Evolutionary conservation across 2,797 vertebrate genomes (phyloP), one percentile per base, ranked within the genome.

Genomic region (Podargus strigoides): DNA sequence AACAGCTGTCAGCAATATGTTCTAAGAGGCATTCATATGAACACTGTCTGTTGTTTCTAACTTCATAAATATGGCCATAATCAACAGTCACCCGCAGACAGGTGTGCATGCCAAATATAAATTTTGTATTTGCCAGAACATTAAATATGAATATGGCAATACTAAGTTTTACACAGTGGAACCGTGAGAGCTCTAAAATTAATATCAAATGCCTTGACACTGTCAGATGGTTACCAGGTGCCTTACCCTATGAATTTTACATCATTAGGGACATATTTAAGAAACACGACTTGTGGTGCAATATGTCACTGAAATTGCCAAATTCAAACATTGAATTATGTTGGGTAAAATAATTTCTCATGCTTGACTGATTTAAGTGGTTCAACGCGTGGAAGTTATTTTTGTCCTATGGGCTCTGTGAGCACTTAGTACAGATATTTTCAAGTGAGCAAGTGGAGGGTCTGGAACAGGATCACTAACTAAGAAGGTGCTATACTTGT

Each of bases 1-100:
- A 94, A 92, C 96, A 97, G 87, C 95, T 97, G 95, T 78, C 91
- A 81, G 87, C 85, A 97, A 82, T 84, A 79, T 96, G 92, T 92
- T 97, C 62, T 53, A 56, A 92, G 75, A 90, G 62, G 7, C 12
- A 1, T 87, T 95, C 44, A 36, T 12, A 28, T 15, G 70, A 92
- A 53, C 42, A 77, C 39, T 22, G 55, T 23, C 80, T 67, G 30
- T 72, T 94, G 73, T 90, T 95, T 64, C 68, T 94, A 76, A 70
- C 91, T 87, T 92, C 23, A 97, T 89, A 94, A 96, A 87, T 80
- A 87, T 36, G 47, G 44, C 55, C 81, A 77, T 7, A 79, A 56
- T 41, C 85, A 74, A 76, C 30, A 69, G 24, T 86, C 87, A 92
- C 46, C 85, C 60, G 0, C 90, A 76, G 79, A 72, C 60, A 97